Base-by-base conservation (phyloP, 2,888 invertebrate genomes). In the Eilema griseolum region DNA sequence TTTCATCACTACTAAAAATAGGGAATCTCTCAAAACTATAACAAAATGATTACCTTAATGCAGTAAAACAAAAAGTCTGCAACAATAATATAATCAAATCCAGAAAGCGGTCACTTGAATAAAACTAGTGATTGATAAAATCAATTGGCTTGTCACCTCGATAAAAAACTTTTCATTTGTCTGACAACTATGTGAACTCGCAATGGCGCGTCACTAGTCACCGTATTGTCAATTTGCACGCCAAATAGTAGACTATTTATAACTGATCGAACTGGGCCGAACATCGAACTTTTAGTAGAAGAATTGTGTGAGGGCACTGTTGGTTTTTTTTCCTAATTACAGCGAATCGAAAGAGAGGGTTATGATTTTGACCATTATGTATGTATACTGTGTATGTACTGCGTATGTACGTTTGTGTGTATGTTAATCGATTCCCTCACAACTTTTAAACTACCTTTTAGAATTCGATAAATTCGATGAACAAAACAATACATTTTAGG, bases 241-340 rank as follows among this genome's bases (percentile, higher is more conserved):
- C 92, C 92, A 93, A 93, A 91, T 92, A 88, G 87, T 93, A 92
- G 89, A 92, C 92, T 93, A 93, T 93, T 93, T 93, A 91, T 93
- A 93, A 83, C 86, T 84, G 75, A 79, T 80, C 76, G 78, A 84
- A 80, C 77, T 76, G 67, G 67, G 73, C 61, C 70, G 63, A 69
- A 70, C 71, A 69, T 74, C 68, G 74, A 41, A 77, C 63, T 77
- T 82, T 77, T 76, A 74, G 57, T 63, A 80, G 74, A 78, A 78
- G 73, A 82, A 73, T 76, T 62, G 75, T 76, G 72, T 74, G 75
- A 26, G 1, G 59, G 5, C 12, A 57, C 12, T 4, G 14, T 26
- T 23, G 26, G 23, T 24, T 24, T 24, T 56, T 28, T 56, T 28
- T 4, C 5, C 28, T 5, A 5, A 28, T 5, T 28, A 33, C 31